Conservation (phyloP, 1,140 invertebrate species). For the Phthorimaea operculella region DNA sequence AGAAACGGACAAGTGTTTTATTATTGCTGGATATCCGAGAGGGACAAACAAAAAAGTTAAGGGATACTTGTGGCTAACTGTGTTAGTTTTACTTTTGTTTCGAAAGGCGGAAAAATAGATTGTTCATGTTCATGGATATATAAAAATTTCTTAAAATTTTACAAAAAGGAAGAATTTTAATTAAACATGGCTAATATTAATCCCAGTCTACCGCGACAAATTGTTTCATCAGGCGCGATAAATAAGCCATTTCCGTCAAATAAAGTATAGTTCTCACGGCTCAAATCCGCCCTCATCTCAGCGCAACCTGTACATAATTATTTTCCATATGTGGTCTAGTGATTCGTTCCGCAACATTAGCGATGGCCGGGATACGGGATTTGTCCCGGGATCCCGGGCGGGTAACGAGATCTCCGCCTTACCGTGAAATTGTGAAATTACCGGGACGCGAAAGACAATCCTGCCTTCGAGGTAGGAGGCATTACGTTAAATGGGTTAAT, state of each 20-base stretch:
- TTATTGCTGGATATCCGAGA: slow-evolving; percentile 8
- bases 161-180: too few relatives aligned
- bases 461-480: too few relatives aligned
- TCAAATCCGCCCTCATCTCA: slow-evolving; percentile 20
- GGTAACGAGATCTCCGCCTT: slow-evolving; percentile 57
- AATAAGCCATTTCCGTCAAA: slow-evolving; percentile 39
- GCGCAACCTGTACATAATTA: slow-evolving; percentile 46
- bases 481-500: too few relatives aligned
- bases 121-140: too few relatives aligned
- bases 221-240: slow-evolving; percentile 15
- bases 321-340: slow-evolving; percentile 50
- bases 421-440: slow-evolving; percentile 65
- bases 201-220: too few relatives aligned
- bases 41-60: neutral
- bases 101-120: too few relatives aligned
- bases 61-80: too few relatives aligned
- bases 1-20: slow-evolving; percentile 35
- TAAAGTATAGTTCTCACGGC: slow-evolving; percentile 36
- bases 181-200: too few relatives aligned
- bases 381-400: slow-evolving; percentile 30
- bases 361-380: slow-evolving; percentile 36
- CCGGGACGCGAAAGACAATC: slow-evolving; percentile 24
- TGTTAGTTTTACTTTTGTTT: too few relatives aligned
- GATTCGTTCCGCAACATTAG: slow-evolving; percentile 61
- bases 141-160: too few relatives aligned